Evolutionary conservation across 1,140 invertebrate genomes (phyloP).

Genomic region (Zaprionus ornatus): DNA sequence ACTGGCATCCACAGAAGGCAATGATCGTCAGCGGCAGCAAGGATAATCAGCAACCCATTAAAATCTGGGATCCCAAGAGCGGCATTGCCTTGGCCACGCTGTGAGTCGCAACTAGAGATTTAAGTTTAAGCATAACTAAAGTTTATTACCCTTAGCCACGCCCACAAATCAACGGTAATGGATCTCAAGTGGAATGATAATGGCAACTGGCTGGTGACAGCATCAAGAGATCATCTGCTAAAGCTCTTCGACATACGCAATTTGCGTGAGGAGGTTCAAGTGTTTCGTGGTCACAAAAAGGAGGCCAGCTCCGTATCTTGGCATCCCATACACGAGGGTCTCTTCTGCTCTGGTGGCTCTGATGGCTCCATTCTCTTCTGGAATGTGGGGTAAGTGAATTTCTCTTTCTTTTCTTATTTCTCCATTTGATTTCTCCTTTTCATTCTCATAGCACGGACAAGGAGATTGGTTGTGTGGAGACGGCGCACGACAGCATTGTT

Average conservation of each 20-base stretch:
- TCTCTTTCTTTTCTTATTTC: background rate
- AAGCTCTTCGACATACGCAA: slow-evolving; percentile 99
- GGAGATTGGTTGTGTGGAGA: slow-evolving; percentile 98
- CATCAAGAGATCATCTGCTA: slow-evolving; percentile 97
- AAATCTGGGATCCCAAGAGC: slow-evolving; percentile 99
- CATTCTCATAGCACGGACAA: slow-evolving; percentile 91
- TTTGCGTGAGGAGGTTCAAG: slow-evolving; percentile 96
- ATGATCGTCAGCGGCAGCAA: slow-evolving; percentile 99
- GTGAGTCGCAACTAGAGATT: slow-evolving; percentile 80
- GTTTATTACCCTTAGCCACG: slow-evolving; percentile 88
- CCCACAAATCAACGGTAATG: slow-evolving; percentile 99
- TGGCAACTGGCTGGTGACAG: slow-evolving; percentile 99
- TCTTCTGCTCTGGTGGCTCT: slow-evolving; percentile 98
- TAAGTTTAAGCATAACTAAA: background rate
- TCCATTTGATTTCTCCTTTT: background rate
- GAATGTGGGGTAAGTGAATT: slow-evolving; percentile 93
- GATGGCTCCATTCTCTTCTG: slow-evolving; percentile 99
- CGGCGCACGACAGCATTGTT: slow-evolving; percentile 99
- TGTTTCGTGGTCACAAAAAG: slow-evolving; percentile 99
- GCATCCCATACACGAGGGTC: slow-evolving; percentile 98
- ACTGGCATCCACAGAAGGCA: slow-evolving; percentile 99
- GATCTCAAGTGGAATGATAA: slow-evolving; percentile 99
- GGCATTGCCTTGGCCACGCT: slow-evolving; percentile 94
- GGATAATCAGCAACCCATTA: slow-evolving; percentile 99
- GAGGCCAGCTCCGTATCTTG: slow-evolving; percentile 98